phyloP scores from a whole-genome alignment of 2,888 invertebrate genomes.

The Strigamia crassipes region DNA sequence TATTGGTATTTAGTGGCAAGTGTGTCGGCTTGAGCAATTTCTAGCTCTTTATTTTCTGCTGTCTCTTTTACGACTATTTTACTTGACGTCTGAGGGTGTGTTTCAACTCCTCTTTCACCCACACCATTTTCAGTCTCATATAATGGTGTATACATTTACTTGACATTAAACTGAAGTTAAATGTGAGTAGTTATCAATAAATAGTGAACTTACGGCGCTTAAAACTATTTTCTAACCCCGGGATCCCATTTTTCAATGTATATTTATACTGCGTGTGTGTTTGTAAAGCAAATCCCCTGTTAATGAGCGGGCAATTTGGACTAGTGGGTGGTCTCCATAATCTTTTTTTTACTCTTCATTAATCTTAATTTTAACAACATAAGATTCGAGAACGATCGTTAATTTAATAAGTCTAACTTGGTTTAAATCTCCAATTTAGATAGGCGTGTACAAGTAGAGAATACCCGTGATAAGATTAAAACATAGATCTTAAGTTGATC shows the following conservation, averaged over 20 bases:
- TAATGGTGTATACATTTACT: constrained; percentile 34
- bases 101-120: constrained; percentile 29
- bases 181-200: constrained; percentile 35
- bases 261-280: constrained; percentile 30
- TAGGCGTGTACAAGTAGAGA: neutral
- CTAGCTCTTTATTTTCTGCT: neutral
- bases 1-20: constrained; percentile 10
- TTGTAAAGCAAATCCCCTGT: constrained; percentile 38
- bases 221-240: constrained; percentile 14
- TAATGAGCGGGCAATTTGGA: constrained; percentile 24
- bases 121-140: neutral
- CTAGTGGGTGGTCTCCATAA: constrained; percentile 16
- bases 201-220: constrained; percentile 12
- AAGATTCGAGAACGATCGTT: neutral
- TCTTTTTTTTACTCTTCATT: constrained; percentile 10
- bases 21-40: constrained; percentile 24
- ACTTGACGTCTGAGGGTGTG: constrained; percentile 23
- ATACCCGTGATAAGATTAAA: neutral
- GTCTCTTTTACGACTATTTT: constrained; percentile 37
- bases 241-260: constrained; percentile 25
- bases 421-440: neutral
- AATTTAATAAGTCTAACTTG: neutral
- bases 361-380: neutral
- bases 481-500: constrained; percentile 8
- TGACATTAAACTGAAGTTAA: constrained; percentile 34